Evolutionary conservation across 2,797 vertebrate genomes (phyloP), one percentile per base, ranked within the genome.

Genomic region (Platalea minor): DNA sequence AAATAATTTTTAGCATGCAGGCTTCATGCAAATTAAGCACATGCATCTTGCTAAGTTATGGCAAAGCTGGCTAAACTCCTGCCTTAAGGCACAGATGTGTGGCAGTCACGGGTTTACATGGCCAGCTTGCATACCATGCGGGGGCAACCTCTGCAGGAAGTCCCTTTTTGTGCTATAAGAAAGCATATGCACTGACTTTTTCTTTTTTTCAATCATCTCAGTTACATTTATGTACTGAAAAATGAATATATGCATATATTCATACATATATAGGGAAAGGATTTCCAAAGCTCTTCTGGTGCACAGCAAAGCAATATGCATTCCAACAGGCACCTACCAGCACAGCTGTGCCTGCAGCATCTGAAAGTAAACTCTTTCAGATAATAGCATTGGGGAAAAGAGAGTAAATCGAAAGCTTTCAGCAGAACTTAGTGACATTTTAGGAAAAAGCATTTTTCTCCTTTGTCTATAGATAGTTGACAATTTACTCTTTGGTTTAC

Each of bases 61-160:
- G 84, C 51, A 59, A 87, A 69, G 74, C 78, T 96, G 46, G 72
- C 37, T 92, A 35, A 92, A 89, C 15, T 91, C 35, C 91, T 88
- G 68, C 37, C 92, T 56, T 88, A 48, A 92, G 81, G 75, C 37
- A 81, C 19, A 61, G 56, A 84, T 78, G 86, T 37, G 39, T 17
- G 72, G 53, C 87, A 95, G 53, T 48, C 69, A 53, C 13, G 28
- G 31, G 56, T 79, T 95, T 80, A 91, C 41, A 25, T n/a, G n/a
- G 77, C 69, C 25, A 80, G 46, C 16, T 57, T 61, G 53, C 8
- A 60, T 43, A 84, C 95, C 81, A 56, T 50, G 73, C 2, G 41
- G 70, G 7, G 69, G 46, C 72, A 37, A 33, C 41, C 93, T 87
- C 74, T 68, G 41, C 65, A 85, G 78, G 43, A 95, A 95, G 68